phyloP scores from a whole-genome alignment of 2,113 vertebrate genomes.

The Microtus oregoni region DNA sequence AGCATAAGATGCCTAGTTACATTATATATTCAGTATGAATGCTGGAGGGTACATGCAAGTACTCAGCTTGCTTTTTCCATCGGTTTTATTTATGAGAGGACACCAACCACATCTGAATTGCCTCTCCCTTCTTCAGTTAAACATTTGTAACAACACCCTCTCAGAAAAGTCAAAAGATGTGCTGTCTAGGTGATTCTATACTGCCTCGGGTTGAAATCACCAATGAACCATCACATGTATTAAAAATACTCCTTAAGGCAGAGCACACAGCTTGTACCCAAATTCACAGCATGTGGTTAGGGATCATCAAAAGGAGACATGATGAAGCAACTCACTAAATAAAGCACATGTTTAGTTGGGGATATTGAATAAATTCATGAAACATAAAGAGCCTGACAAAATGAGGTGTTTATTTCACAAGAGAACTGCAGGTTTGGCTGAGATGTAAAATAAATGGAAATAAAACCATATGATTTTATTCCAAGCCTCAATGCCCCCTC shows the following conservation, averaged over 20 bases:
- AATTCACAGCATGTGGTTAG: no score
- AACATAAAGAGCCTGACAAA: background rate
- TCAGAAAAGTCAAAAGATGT: no score
- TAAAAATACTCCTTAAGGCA: background rate
- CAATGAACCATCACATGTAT: background rate
- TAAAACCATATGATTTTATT: background rate
- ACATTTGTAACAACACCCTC: background rate
- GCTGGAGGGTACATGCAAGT: background rate
- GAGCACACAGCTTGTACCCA: no score
- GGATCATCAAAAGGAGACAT: background rate
- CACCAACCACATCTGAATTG: background rate
- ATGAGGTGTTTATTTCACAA: background rate
- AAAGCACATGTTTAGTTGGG: background rate
- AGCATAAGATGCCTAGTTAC: background rate
- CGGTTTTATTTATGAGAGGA: background rate
- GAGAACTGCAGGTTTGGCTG: background rate
- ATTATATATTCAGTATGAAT: background rate
- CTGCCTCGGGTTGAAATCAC: background rate
- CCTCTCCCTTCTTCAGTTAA: background rate
- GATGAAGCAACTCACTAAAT: background rate
- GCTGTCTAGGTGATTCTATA: background rate
- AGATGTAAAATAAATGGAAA: background rate
- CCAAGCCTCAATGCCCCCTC: no score
- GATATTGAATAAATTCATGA: background rate
- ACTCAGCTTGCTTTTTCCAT: background rate